Conservation (phyloP, 1,140 invertebrate genomes). For the Trichonephila clavipes region DNA sequence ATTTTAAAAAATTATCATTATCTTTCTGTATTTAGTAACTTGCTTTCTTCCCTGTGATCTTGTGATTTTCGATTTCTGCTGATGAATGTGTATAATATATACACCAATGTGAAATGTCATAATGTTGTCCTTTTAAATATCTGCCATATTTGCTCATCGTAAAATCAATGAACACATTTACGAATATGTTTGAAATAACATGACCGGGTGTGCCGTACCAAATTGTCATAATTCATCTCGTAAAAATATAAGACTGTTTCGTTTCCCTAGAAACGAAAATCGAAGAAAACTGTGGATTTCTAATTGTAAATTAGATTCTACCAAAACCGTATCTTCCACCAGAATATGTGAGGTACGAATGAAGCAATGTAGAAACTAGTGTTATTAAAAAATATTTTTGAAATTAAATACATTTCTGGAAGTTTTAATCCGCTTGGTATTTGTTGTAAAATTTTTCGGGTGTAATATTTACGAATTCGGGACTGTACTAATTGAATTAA, state of each 20-base stretch:
- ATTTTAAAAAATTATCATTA: neutral
- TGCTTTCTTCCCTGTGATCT: neutral
- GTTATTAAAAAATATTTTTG: neutral
- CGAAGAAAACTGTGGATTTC: constrained; percentile 50
- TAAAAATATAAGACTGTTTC: constrained; percentile 55
- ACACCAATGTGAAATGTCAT: neutral
- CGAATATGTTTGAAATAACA: constrained; percentile 37
- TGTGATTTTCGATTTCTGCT: neutral
- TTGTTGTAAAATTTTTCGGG: neutral
- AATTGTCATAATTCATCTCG: constrained; percentile 55
- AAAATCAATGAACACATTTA: neutral
- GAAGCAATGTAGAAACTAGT: neutral
- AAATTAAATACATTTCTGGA: too few species aligned
- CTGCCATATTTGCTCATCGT: constrained; percentile 34
- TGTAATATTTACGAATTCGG: neutral
- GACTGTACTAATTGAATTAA: too few species aligned
- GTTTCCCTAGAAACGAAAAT: constrained; percentile 49
- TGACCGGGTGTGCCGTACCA: constrained; percentile 44
- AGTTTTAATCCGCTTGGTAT: too few species aligned
- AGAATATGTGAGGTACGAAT: constrained; percentile 54
- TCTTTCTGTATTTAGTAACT: neutral
- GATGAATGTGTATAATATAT: neutral
- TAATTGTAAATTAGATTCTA: constrained; percentile 49
- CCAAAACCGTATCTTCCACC: constrained; percentile 27
- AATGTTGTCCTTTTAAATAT: neutral